A percentile compares a stretch with the other conserved stretches of the same genome.
phyloP scores from a whole-genome alignment of 2,797 vertebrate species.

The Novumbra hubbsi region DNA sequence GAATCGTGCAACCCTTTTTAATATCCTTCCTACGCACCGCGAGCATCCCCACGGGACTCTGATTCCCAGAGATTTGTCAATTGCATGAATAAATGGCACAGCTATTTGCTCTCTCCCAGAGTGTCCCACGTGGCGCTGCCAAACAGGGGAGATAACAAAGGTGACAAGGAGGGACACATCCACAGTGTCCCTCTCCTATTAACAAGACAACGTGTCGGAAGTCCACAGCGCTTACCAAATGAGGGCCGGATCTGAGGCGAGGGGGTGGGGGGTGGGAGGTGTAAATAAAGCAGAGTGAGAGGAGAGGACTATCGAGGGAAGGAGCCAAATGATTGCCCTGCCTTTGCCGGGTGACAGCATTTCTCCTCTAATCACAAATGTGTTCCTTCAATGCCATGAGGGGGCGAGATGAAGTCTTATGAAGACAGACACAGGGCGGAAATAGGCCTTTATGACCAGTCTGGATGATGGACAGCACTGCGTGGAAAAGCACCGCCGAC shows the following conservation, averaged over 20 bases:
- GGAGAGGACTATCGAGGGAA: background rate
- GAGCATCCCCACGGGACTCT: background rate
- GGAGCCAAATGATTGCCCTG: background rate
- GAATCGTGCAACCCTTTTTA: background rate
- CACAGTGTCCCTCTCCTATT: background rate
- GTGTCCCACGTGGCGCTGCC: background rate
- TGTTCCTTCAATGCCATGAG: background rate
- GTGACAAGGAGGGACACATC: background rate
- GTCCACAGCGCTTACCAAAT: background rate
- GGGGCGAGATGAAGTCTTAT: slow-evolving; percentile 9
- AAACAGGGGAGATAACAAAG: background rate
- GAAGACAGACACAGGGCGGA: slow-evolving; percentile 20
- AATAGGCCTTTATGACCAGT: slow-evolving; percentile 16
- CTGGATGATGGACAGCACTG: slow-evolving; percentile 11
- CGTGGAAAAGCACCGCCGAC: background rate
- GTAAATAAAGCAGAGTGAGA: slow-evolving; percentile 4
- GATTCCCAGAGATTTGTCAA: background rate
- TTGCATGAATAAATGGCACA: background rate
- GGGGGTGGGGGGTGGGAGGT: background rate
- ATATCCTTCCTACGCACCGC: background rate
- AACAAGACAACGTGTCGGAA: background rate
- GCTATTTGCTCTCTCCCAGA: background rate
- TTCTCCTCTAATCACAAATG: slow-evolving; percentile 13
- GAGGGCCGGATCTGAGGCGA: background rate
- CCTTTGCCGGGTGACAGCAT: background rate